A percentile compares a stretch with the other conserved stretches of the same genome.
Conservation (phyloP, 53 echinoderm and acorn worm species). For the Pentamera pediparva region DNA sequence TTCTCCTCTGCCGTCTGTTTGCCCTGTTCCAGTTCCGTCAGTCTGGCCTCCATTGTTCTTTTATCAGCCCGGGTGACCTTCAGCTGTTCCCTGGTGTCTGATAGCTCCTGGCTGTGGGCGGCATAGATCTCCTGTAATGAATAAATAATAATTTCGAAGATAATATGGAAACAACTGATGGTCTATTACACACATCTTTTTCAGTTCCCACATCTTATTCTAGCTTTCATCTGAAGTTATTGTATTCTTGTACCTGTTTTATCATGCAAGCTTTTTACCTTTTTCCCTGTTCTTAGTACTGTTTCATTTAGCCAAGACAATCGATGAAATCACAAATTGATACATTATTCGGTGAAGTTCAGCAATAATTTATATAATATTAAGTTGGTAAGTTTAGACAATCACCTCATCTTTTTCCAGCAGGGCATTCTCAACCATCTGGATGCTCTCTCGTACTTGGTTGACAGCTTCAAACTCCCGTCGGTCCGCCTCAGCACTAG, state of each 20-base stretch:
- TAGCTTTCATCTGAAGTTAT: too few relatives aligned
- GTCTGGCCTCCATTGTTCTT: conserved; percentile 54
- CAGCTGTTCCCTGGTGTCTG: conserved; percentile 68
- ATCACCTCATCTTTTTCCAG: conserved; percentile 94
- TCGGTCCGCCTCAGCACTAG: conserved; percentile 70
- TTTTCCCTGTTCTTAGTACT: too few relatives aligned
- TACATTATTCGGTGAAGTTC: too few relatives aligned
- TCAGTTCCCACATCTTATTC: too few relatives aligned
- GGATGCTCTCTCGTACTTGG: conserved; percentile 93
- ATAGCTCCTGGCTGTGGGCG: conserved; percentile 67
- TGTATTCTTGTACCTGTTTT: too few relatives aligned
- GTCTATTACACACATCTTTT: too few relatives aligned
- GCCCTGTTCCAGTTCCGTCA: conserved; percentile 57
- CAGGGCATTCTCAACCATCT: conserved; percentile 91
- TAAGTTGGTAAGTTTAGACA: neutral
- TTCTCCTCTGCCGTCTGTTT: conserved; percentile 55
- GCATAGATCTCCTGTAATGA: conserved; percentile 71
- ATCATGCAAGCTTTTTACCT: too few relatives aligned
- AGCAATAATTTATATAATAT: too few relatives aligned
- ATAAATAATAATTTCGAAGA: too few relatives aligned
- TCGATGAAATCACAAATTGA: too few relatives aligned
- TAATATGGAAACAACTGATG: too few relatives aligned
- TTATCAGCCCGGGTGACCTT: conserved; percentile 55
- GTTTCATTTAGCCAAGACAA: too few relatives aligned
- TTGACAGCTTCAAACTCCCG: conserved; percentile 82